Evolutionary conservation across 1,140 invertebrate genomes (phyloP), one percentile per base, ranked within the genome.

Genomic region (Drosophila busckii): DNA sequence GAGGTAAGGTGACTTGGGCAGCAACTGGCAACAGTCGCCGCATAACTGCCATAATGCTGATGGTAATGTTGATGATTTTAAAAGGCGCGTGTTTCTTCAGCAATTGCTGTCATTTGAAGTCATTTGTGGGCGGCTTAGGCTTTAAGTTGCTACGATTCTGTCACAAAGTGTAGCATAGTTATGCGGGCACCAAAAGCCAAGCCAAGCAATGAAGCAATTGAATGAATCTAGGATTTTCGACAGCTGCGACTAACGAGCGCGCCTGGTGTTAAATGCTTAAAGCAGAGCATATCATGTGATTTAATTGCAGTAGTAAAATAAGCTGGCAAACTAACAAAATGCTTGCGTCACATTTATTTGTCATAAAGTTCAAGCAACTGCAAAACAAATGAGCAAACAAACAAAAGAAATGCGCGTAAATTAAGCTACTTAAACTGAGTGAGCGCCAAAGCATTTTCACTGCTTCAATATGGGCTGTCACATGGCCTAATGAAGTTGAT

Each of bases 31-130:
- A 45, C 17, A 54, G 56, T 45, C 49, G 56, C 67, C 60, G 64
- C 68, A 82, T 82, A 80, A 80, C 73, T 58, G 59, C 58, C 75
- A 80, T 80, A 80, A 80, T 80, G 73, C 64, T 82, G 73, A 80
- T 80, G 73, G 73, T 82, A 80, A 80, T 80, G 73, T 64, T 70
- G 73, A 82, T 82, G 69, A 82, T 80, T 69, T 82, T 78, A 80
- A 80, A 73, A 59, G 42, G 73, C 73, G 75, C 75, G 69, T 80
- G 75, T 73, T 80, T 80, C 59, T 40, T 49, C 23, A 53, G 53
- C 73, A 82, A 80, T 82, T 82, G 75, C 69, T 69, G 67, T 71
- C 73, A 68, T 80, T 80, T 61, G 41, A 52, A 68, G 75, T 73
- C 73, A 60, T 82, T 73, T 80, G 69, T 56, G 68, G 73, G 37